Evolutionary conservation across 1,140 invertebrate species (phyloP).

Genomic region (Mycetomoellerius zeteki): DNA sequence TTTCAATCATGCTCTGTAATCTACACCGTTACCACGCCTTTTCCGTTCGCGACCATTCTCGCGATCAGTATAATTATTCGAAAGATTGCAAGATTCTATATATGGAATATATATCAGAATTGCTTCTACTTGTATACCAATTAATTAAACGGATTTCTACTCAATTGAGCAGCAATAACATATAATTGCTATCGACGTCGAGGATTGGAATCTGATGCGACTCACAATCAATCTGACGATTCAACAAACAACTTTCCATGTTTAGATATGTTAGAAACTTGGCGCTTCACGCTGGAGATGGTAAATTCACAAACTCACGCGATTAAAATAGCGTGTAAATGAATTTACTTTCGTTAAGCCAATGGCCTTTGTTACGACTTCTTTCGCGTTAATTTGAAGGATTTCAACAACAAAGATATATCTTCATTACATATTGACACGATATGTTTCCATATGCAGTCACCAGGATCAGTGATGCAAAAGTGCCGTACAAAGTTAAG

Average conservation of each 20-base stretch:
- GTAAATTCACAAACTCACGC: conserved; percentile 40
- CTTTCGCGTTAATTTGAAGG: conserved; percentile 19
- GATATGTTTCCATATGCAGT: background rate
- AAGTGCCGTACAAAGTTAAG: background rate
- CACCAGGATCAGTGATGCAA: background rate
- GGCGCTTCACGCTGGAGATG: conserved; percentile 10
- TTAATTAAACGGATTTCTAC: conserved; percentile 48
- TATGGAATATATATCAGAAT: background rate
- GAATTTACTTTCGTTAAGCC: conserved; percentile 58
- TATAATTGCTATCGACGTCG: background rate
- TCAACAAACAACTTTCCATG: conserved; percentile 41
- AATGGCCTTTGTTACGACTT: conserved; percentile 15
- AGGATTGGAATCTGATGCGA: background rate
- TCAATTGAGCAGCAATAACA: background rate
- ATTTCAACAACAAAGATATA: background rate
- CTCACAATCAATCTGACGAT: background rate
- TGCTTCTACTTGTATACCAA: background rate
- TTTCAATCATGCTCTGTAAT: conserved; percentile 13
- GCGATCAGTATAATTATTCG: conserved; percentile 17
- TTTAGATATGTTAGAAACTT: conserved; percentile 45
- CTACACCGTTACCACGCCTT: conserved; percentile 26
- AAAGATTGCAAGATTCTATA: background rate
- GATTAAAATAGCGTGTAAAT: conserved; percentile 37
- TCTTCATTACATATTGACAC: background rate
- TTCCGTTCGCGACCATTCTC: conserved; percentile 25